Base-by-base conservation (phyloP, 1,140 invertebrate species). In the Orius insidiosus region DNA sequence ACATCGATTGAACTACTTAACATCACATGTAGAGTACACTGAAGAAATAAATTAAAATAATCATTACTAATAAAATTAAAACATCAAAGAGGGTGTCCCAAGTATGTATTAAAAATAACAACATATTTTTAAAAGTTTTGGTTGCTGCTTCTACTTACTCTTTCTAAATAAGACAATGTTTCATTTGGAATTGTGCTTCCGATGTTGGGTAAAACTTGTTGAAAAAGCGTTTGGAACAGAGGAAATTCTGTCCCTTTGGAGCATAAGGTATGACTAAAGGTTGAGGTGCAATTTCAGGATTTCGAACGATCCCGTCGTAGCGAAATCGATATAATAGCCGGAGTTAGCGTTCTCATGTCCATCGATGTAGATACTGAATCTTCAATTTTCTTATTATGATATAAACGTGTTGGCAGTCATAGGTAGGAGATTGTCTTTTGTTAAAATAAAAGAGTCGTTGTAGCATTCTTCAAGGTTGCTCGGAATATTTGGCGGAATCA, bases 11-110 rank as follows among this genome's bases (percentile, higher is more conserved):
- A 76, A 40, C 68, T 75, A 3, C 80, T 85, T n/a, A 84, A 55
- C 75, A 85, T 81, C 35, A 72, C 69, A 58, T 85, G 81, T 4
- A 85, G 57, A 0, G 75, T 69, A 56, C 81, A 85, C 79, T 81
- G 58, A 36, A 63, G 66, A 34, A 43, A 54, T n/a, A n/a, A n/a
- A n/a, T n/a, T n/a, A n/a, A n/a, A n/a, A n/a, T n/a, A n/a, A n/a
- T n/a, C n/a, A n/a, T n/a, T n/a, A n/a, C n/a, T n/a, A n/a, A n/a
- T n/a, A n/a, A n/a, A n/a, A n/a, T n/a, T n/a, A n/a, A n/a, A n/a
- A n/a, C n/a, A n/a, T n/a, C n/a, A n/a, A n/a, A n/a, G n/a, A n/a
- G n/a, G n/a, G n/a, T n/a, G n/a, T n/a, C n/a, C n/a, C n/a, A n/a
- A n/a, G n/a, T n/a, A n/a, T n/a, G n/a, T n/a, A n/a, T n/a, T n/a